Evolutionary conservation across 2,888 invertebrate genomes (phyloP), one percentile per base, ranked within the genome.

Genomic region (Acrocera orbiculus): DNA sequence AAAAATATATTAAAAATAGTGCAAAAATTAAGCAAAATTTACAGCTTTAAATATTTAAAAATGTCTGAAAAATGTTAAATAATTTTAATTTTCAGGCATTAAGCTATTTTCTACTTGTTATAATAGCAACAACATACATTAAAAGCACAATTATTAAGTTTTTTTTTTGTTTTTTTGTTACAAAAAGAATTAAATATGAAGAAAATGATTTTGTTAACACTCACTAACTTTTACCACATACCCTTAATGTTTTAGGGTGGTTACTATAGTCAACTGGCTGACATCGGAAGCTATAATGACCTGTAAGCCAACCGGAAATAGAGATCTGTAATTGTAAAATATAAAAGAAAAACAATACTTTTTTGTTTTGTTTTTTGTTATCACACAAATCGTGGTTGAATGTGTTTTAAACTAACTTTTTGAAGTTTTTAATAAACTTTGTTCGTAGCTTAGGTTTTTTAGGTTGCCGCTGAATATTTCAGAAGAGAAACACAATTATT

Each of bases 201-300:
- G 22, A 30, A 15, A 10, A 20, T 20, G 11, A n/a, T 22, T 20
- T 7, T 11, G 20, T 22, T 30, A 17, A 11, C 16, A 20, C 28
- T 29, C 9, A 26, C 30, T 27, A 22, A 37, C 25, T 34, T 25
- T 54, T 52, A 53, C 52, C 56, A 60, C 60, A 50, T 77, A 92
- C 92, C 76, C 86, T 75, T 65, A 89, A 66, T 54, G 89, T 83
- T 69, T 77, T 76, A 60, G 86, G 81, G 68, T 77, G 75, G 66
- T 78, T 78, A 62, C 85, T 81, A 73, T 89, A 85, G 73, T 92
- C 87, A 63, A 92, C 90, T 54, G 90, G 90, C 69, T 93, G 87
- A 73, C 92, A 93, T 62, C 79, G 78, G 67, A 81, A 77, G 69
- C 78, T 89, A 76, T 93, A 93, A 62, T 83, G 82, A 61, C 85